Conservation (phyloP, 2,113 vertebrate species). For the Pundamilia nyererei region DNA sequence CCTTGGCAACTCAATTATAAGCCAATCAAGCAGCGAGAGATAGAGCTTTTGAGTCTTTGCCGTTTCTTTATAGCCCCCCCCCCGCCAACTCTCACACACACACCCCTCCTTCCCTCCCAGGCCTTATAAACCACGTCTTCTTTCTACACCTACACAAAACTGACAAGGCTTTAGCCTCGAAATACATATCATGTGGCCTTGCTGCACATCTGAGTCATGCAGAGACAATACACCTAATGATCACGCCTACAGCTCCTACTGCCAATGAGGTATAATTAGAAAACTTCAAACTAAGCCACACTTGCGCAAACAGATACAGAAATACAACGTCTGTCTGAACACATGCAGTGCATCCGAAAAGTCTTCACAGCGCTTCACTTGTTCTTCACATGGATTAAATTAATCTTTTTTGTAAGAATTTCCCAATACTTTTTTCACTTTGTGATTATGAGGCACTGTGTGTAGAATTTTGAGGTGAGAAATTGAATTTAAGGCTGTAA, state of each 20-base stretch:
- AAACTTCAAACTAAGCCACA: constrained; percentile 10
- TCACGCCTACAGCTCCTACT: background rate
- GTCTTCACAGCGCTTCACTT: background rate
- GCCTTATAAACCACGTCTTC: background rate
- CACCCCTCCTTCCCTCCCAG: background rate
- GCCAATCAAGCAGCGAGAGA: too few relatives aligned
- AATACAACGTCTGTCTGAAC: background rate
- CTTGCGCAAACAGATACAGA: constrained; percentile 16
- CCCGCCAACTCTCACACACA: background rate
- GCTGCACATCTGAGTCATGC: constrained; percentile 31
- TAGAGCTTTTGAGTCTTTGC: too few relatives aligned
- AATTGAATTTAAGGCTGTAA: background rate
- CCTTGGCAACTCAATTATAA: too few relatives aligned
- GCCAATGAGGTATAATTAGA: background rate
- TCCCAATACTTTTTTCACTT: background rate
- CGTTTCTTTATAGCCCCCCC: too few relatives aligned
- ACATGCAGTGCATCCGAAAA: background rate
- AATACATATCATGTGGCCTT: constrained; percentile 7
- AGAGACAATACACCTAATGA: background rate
- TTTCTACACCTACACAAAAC: constrained; percentile 23
- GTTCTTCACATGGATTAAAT: background rate
- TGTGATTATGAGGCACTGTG: background rate
- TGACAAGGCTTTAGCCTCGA: constrained; percentile 1
- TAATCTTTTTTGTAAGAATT: fast-evolving
- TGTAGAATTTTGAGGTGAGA: background rate